Evolutionary conservation across 2,797 vertebrate species (phyloP).

Genomic region (Valencia hispanica): DNA sequence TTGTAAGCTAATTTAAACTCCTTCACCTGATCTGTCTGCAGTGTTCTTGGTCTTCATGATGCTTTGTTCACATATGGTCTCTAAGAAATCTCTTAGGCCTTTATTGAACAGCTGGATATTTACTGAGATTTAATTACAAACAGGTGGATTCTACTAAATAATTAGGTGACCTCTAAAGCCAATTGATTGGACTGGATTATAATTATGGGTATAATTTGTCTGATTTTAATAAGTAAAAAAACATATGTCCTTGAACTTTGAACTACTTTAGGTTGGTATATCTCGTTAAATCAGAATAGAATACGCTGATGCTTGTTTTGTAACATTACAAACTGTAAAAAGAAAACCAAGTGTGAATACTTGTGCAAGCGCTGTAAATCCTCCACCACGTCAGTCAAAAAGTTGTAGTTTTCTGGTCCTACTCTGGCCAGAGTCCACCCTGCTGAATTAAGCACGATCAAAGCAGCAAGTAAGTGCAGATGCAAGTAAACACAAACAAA

Average conservation of each 20-base stretch:
- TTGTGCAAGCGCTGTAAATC: background rate
- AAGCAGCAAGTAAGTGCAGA: conserved; percentile 3
- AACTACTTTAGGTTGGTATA: background rate
- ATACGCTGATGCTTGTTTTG: background rate
- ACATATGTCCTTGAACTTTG: background rate
- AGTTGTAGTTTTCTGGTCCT: background rate
- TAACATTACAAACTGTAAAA: background rate
- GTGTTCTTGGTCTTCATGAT: background rate
- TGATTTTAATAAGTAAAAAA: background rate
- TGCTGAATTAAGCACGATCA: conserved; percentile 26
- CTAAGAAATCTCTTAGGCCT: background rate
- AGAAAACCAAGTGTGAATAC: background rate
- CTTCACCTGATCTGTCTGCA: background rate
- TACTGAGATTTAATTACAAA: background rate
- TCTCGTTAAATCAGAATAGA: background rate
- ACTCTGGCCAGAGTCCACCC: conserved; percentile 4
- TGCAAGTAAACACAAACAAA: conserved; percentile 42
- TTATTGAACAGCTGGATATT: background rate
- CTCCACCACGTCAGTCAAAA: too few relatives aligned
- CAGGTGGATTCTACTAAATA: background rate
- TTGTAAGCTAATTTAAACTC: background rate
- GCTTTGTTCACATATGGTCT: background rate
- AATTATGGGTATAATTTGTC: background rate
- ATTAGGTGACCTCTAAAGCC: background rate
- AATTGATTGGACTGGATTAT: background rate